Evolutionary conservation across 2,113 vertebrate species (phyloP), one percentile per base, ranked within the genome.

Genomic region (Python bivittatus): DNA sequence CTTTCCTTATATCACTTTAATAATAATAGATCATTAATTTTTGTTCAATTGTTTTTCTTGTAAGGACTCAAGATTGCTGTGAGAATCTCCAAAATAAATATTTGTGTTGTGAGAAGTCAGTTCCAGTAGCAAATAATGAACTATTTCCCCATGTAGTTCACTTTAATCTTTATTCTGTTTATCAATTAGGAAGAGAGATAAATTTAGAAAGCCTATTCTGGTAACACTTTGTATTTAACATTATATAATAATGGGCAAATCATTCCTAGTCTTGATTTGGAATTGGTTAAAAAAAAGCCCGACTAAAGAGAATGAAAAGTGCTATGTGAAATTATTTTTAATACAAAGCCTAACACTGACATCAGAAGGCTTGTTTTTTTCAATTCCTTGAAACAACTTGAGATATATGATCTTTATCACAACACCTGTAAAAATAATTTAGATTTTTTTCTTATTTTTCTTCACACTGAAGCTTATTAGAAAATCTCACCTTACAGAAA

Each of bases 371-470:
- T 92, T 95, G 92, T 60, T 61, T 96, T 9, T n/a, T 94, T 54
- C 68, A 92, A 48, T 38, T 88, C 79, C 85, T 53, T 61, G 64
- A 93, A 96, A 72, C 64, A 79, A 68, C 93, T 91, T 91, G 85
- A 91, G 68, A 84, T 0, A 0, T 94, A 93, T 92, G 90, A 68
- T 85, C 27, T 91, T 64, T n/a, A 52, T 95, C 44, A 33, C 86
- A n/a, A 44, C 13, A 57, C 87, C 86, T 92, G 29, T 20, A 48
- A 4, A 1, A 60, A 84, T 38, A 89, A 4, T 17, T 64, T 44
- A 90, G 64, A 58, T 2, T 83, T 38, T 27, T 23, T 20, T 85
- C 38, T 25, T 42, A 29, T 88, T 91, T 54, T 22, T 90, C 88
- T 54, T 68, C 88, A 64, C 44, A 53, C 42, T 27, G 6, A 29